Percentiles rank a stretch among this genome's conserved stretches.
Evolutionary conservation across 2,113 vertebrate species (phyloP).

Genomic region (Rhadina sibilatrix): DNA sequence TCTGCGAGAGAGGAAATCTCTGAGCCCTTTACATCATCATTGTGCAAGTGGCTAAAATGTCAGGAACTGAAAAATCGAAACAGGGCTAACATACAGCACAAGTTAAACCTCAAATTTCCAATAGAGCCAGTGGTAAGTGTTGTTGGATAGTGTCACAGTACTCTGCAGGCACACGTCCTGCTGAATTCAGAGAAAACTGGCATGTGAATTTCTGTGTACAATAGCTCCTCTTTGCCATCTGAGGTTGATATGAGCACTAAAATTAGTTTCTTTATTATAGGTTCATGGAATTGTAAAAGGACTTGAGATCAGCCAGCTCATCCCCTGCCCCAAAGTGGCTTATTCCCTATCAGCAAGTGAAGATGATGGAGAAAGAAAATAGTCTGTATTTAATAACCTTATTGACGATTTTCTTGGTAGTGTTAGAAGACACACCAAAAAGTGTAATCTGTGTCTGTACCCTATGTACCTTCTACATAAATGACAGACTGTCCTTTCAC

Average conservation of each 20-base stretch:
- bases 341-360: not conserved
- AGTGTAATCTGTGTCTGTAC: not conserved
- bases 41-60: not conserved
- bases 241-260: not conserved
- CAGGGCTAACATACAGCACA: fast-evolving
- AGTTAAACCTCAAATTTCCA: not conserved
- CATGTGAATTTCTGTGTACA: not conserved
- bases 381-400: not conserved
- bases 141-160: not conserved
- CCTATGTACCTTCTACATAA: not conserved
- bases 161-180: not conserved
- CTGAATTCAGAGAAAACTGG: not conserved
- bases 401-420: not conserved
- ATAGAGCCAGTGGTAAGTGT: too few species aligned
- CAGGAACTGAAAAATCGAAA: not conserved
- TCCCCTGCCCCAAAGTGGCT: not conserved
- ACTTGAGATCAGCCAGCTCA: not conserved
- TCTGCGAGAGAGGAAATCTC: not conserved
- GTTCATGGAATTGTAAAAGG: not conserved
- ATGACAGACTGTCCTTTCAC: not conserved
- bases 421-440: not conserved
- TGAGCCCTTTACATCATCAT: not conserved
- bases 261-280: not conserved
- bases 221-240: not conserved
- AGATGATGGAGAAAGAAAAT: not conserved